Evolutionary conservation across 1,140 invertebrate species (phyloP), one percentile per base, ranked within the genome.

Genomic region (Drosophila sp.): DNA sequence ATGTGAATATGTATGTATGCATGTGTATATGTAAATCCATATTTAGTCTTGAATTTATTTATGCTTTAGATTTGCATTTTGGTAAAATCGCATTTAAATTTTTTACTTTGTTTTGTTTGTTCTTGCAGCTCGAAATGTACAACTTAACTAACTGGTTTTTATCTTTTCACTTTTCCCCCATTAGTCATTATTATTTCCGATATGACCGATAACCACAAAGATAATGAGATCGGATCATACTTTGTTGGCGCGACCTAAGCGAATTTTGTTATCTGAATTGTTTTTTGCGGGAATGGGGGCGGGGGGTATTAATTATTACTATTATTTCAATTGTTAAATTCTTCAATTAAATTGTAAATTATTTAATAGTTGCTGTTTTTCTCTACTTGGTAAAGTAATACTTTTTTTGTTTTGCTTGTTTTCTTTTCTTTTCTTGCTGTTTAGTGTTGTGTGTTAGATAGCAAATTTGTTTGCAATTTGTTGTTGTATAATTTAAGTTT

Each of bases 331-430:
- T 41, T 81, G 76, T 76, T 79, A 72, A 72, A 63, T 75, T 64
- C 69, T 57, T 81, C 72, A 87, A 76, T 86, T 74, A 60, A 79
- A 57, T 72, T 60, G 69, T 76, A 77, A 77, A 77, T 71, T 77
- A 77, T 66, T 77, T 54, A 64, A 55, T 66, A 82, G 66, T 81
- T 79, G 60, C 41, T 58, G 35, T 66, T 66, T 62, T 41, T 60
- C 69, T 78, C 83, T 86, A 86, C 83, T 66, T 86, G 79, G 76
- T 87, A 87, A 89, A 87, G 75, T 87, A 87, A 87, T 89, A 89
- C 84, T 89, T 86, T 78, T 71, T 77, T 64, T 82, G 60, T 82
- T 47, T 58, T 66, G 55, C 56, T 66, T 76, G 60, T 40, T 69
- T 32, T 44, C 60, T 35, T 50, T 64, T 61, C 5, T 33, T 38